phyloP scores from a whole-genome alignment of 2,113 vertebrate genomes.

The Arizona elegans region DNA sequence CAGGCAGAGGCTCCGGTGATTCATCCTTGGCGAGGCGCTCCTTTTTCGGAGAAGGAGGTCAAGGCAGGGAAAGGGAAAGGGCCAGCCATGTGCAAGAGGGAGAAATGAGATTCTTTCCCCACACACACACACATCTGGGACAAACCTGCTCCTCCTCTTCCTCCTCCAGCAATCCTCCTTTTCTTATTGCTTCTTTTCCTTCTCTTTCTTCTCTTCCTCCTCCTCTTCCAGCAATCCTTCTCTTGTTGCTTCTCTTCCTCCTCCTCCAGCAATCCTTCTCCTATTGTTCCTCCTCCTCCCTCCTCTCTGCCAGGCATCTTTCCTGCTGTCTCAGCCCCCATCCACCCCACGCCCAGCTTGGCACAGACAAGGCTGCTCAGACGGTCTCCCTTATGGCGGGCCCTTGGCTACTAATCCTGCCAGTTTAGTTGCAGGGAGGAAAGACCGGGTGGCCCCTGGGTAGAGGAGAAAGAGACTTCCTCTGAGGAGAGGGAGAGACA shows the following conservation, averaged over 20 bases:
- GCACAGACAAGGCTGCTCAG: background rate
- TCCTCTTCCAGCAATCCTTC: too few relatives aligned
- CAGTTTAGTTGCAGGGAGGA: background rate
- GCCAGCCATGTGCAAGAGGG: background rate
- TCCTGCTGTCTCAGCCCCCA: background rate
- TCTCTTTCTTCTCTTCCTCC: too few relatives aligned
- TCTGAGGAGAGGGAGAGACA: background rate
- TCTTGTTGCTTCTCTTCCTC: too few relatives aligned
- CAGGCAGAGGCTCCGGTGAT: conserved; percentile 9
- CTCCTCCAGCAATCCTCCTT: background rate
- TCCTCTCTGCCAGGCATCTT: background rate
- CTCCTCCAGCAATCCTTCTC: background rate
- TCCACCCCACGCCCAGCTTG: accelerated
- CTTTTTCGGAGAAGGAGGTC: background rate
- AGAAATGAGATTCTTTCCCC: background rate
- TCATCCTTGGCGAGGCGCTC: background rate
- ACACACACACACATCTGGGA: background rate
- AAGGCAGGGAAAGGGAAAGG: background rate
- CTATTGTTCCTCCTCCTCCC: background rate
- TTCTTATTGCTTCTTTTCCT: too few relatives aligned
- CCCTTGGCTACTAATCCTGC: background rate
- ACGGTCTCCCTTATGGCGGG: background rate
- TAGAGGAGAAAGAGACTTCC: too few relatives aligned
- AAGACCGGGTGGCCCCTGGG: too few relatives aligned
- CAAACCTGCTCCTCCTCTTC: background rate